These are phyloP conservation scores for Hemiscyllium ocellatum DNA, from an alignment of 2,113 vertebrate genomes.

Conservation along the genomic window DNA sequence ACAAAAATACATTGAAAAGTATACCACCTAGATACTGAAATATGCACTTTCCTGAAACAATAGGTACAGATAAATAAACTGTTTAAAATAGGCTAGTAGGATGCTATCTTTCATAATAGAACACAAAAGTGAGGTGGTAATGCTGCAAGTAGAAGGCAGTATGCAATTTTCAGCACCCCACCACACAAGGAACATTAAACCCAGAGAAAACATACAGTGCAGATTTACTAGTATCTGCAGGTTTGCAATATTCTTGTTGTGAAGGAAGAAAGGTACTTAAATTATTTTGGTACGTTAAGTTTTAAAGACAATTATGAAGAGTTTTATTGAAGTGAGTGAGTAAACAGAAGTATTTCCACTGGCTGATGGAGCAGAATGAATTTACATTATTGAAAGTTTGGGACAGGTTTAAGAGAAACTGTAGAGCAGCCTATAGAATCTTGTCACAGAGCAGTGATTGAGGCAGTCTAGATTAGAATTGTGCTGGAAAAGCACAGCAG, in stretches of 20 bases:
- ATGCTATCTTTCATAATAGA: background rate
- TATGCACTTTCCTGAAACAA: background rate
- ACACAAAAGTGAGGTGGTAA: background rate
- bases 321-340: background rate
- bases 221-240: background rate
- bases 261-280: background rate
- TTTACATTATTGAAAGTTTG: background rate
- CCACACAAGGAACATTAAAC: background rate
- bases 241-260: background rate
- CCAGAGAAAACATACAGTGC: background rate
- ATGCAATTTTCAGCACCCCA: background rate
- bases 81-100: background rate
- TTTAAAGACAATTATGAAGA: background rate
- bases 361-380: background rate
- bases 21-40: background rate
- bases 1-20: background rate
- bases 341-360: background rate
- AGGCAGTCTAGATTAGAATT: background rate
- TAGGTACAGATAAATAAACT: background rate
- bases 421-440: background rate
- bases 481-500: too few species aligned
- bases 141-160: background rate
- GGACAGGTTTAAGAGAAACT: background rate
- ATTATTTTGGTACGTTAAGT: background rate
- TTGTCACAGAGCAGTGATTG: background rate